Evolutionary conservation across 35 echinoderm and acorn worm genomes (phyloP).

Genomic region (Stichopus chloronotus): DNA sequence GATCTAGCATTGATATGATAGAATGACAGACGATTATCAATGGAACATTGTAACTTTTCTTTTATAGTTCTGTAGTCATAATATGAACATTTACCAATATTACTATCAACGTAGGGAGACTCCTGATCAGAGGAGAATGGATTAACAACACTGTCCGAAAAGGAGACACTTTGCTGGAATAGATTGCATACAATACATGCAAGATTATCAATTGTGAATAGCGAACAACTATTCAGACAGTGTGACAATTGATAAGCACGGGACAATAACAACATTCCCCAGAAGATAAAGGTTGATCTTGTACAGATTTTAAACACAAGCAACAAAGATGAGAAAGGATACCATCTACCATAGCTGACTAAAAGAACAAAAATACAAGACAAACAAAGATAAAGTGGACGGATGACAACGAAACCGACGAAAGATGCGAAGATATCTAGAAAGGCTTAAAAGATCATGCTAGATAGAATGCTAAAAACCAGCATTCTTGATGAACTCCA

Average conservation of each 20-base stretch:
- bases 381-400: no score
- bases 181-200: not conserved
- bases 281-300: constrained; percentile 18
- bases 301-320: not conserved
- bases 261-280: not conserved
- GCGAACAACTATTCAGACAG: not conserved
- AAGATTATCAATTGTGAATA: constrained; percentile 8
- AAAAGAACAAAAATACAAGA: not conserved
- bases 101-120: not conserved
- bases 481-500: no score
- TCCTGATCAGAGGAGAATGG: not conserved
- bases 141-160: not conserved
- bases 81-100: not conserved
- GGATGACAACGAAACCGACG: no score
- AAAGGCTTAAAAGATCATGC: no score
- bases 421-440: no score
- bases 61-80: no score
- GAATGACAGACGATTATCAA: not conserved
- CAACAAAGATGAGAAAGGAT: constrained; percentile 27
- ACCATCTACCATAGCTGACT: constrained; percentile 22
- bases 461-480: no score
- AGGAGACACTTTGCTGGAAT: not conserved
- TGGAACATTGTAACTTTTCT: not conserved
- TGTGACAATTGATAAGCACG: not conserved
- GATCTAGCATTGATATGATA: constrained; percentile 2